These are phyloP conservation scores for Acromyrmex heyeri DNA, from an alignment of 1,140 invertebrate species.

Conservation along the genomic window DNA sequence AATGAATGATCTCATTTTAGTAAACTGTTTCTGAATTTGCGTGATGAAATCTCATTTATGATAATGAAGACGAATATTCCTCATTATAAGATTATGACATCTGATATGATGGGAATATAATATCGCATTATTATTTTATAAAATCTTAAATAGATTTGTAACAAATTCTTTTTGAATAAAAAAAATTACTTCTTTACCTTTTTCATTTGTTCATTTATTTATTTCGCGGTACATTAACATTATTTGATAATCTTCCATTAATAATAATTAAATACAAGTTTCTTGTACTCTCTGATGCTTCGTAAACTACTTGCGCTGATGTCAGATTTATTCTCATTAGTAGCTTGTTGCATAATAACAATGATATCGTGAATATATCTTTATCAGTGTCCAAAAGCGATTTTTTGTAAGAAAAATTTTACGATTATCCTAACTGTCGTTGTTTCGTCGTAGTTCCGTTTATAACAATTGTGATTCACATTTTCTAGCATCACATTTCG, in stretches of 20 bases:
- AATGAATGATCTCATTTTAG: slow-evolving; percentile 5
- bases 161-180: neutral
- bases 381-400: neutral
- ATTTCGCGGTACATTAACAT: neutral
- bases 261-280: slow-evolving; percentile 28
- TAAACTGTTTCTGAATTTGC: neutral
- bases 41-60: slow-evolving; percentile 30
- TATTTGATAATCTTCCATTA: neutral
- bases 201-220: slow-evolving; percentile 24
- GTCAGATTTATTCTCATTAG: slow-evolving; percentile 21
- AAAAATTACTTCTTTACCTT: neutral
- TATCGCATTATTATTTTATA: neutral
- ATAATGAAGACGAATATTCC: slow-evolving; percentile 6
- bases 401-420: slow-evolving; percentile 10
- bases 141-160: slow-evolving; percentile 22
- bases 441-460: neutral
- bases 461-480: slow-evolving; percentile 48
- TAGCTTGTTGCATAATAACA: neutral
- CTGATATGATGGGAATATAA: neutral
- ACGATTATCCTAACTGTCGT: neutral
- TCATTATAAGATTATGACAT: too few relatives aligned
- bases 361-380: neutral
- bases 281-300: neutral
- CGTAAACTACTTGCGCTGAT: neutral
- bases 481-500: slow-evolving; percentile 53